These are phyloP conservation scores for Byasa hedistus DNA, from an alignment of 2,888 invertebrate species.

Conservation along the genomic window DNA sequence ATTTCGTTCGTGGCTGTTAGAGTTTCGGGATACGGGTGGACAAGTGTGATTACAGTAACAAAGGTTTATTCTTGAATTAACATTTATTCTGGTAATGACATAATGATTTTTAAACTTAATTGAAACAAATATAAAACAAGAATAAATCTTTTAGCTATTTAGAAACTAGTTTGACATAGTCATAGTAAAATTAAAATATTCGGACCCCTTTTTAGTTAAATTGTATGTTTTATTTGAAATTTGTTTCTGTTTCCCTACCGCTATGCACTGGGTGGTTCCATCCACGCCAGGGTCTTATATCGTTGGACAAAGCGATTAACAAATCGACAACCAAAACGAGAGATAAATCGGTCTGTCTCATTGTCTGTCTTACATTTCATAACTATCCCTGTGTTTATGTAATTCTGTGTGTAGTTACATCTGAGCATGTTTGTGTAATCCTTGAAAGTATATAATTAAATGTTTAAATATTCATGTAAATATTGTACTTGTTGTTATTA, in stretches of 20 bases:
- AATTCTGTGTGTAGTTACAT: constrained; percentile 63
- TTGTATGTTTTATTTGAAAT: constrained; percentile 60
- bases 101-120: not conserved
- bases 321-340: constrained; percentile 74
- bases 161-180: constrained; percentile 59
- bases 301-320: constrained; percentile 78
- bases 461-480: constrained; percentile 26
- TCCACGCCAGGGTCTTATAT: constrained; percentile 74
- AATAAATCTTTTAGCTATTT: constrained; percentile 69
- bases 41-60: constrained; percentile 62
- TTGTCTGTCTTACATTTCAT: constrained; percentile 55
- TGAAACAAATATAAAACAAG: constrained; percentile 49
- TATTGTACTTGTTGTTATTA: constrained; percentile 26
- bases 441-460: constrained; percentile 37
- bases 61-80: constrained; percentile 65
- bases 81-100: not conserved
- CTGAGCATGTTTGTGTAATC: constrained; percentile 68
- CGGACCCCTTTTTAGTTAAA: constrained; percentile 56
- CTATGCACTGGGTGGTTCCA: constrained; percentile 63
- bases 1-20: constrained; percentile 78
- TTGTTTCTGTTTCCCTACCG: constrained; percentile 65
- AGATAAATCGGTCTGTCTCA: constrained; percentile 77
- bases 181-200: constrained; percentile 58
- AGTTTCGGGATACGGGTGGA: constrained; percentile 70
- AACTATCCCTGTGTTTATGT: constrained; percentile 59